phyloP scores from a whole-genome alignment of 2,888 invertebrate species.

The Leucozona laternaria region DNA sequence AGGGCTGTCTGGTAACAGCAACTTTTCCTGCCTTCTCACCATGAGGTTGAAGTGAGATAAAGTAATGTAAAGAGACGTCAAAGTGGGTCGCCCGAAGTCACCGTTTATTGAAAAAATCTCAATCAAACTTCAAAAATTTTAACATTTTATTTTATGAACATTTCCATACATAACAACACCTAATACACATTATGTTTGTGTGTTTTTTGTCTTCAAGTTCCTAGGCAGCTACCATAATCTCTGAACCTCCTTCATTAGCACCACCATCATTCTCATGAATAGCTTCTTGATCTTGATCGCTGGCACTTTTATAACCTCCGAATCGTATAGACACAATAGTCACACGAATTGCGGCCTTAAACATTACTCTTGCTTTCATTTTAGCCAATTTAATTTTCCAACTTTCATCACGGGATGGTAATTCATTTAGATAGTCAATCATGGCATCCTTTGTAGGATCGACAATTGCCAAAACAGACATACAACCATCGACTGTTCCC shows the following conservation, averaged over 20 bases:
- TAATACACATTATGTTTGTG: neutral
- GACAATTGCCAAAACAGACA: constrained; percentile 93
- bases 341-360: constrained; percentile 88
- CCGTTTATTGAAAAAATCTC: too few species aligned
- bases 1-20: too few species aligned
- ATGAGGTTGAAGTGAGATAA: too few species aligned
- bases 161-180: constrained; percentile 30
- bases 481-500: constrained; percentile 96
- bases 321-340: constrained; percentile 85
- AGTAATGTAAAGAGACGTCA: too few species aligned
- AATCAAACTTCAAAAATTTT: neutral
- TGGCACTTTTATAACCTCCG: constrained; percentile 76
- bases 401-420: constrained; percentile 89
- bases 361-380: constrained; percentile 87
- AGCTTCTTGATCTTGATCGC: constrained; percentile 1
- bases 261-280: neutral
- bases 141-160: neutral
- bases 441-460: constrained; percentile 89
- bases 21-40: too few species aligned
- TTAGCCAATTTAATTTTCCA: constrained; percentile 89
- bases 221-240: constrained; percentile 50
- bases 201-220: neutral
- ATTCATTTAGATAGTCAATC: constrained; percentile 86
- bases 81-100: too few species aligned
- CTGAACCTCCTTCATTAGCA: constrained; percentile 21